Conservation (phyloP, 1,140 invertebrate genomes). For the Euura lappo region DNA sequence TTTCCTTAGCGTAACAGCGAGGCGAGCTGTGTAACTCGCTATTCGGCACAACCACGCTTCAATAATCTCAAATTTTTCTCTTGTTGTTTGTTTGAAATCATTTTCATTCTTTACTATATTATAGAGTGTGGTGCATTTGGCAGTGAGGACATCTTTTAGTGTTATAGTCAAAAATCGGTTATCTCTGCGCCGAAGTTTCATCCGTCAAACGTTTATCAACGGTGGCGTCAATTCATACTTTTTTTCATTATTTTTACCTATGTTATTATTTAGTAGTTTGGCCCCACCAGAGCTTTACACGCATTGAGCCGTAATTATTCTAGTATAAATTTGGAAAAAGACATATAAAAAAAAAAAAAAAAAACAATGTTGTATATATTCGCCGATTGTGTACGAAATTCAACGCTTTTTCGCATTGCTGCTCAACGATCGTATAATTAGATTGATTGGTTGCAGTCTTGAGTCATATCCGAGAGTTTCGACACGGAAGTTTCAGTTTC, state of each 20-base stretch:
- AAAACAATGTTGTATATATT: neutral
- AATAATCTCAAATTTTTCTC: too few species aligned
- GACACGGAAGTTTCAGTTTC: conserved; percentile 17
- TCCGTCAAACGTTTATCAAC: too few species aligned
- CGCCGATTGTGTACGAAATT: too few species aligned
- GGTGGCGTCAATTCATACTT: conserved; percentile 16
- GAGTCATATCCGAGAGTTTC: conserved; percentile 45
- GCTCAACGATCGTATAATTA: conserved; percentile 42
- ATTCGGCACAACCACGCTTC: conserved; percentile 15
- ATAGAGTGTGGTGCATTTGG: conserved; percentile 51
- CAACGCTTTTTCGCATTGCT: conserved; percentile 25
- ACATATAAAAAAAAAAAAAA: neutral
- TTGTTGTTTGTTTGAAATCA: too few species aligned
- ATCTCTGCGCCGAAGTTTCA: neutral
- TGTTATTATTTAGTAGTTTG: conserved; percentile 32
- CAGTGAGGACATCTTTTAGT: conserved; percentile 52
- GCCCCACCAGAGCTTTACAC: conserved; percentile 50
- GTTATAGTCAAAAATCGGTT: conserved; percentile 33
- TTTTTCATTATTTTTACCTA: conserved; percentile 16
- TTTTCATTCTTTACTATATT: conserved; percentile 30
- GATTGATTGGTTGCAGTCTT: conserved; percentile 50
- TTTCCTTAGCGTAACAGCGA: conserved; percentile 18
- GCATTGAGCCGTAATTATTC: conserved; percentile 23
- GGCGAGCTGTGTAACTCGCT: conserved; percentile 26
- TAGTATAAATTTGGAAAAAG: neutral